Evolutionary conservation across 2,888 invertebrate genomes (phyloP).

Genomic region (Clostera curtula): DNA sequence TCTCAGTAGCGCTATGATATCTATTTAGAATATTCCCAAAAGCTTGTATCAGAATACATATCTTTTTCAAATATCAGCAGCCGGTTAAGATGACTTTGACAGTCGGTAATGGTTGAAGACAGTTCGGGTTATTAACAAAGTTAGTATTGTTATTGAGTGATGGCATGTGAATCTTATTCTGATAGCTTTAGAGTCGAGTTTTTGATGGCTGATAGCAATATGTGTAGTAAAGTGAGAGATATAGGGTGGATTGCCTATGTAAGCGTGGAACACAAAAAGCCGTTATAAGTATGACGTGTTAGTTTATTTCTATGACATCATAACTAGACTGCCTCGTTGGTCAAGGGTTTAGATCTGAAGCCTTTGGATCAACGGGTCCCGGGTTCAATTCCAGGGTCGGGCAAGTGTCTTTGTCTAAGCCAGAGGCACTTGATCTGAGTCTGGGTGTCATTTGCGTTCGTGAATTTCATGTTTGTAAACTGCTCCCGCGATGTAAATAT

Average conservation of each 20-base stretch:
- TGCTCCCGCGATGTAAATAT: no score
- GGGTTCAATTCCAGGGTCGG: no score
- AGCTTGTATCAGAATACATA: conserved; percentile 20
- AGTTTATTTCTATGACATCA: background rate
- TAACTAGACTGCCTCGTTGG: background rate
- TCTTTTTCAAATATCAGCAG: conserved; percentile 30
- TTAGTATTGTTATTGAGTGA: conserved; percentile 9
- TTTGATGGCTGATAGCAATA: background rate
- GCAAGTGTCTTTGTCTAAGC: no score
- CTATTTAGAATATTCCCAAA: conserved; percentile 15
- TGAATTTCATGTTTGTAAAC: no score
- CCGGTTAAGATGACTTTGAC: conserved; percentile 37
- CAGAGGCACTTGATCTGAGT: no score
- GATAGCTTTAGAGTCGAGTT: conserved; percentile 11
- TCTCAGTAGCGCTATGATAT: background rate
- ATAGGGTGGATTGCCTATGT: conserved; percentile 9
- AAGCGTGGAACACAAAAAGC: conserved; percentile 2
- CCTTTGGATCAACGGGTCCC: no score
- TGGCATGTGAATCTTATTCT: conserved; percentile 7
- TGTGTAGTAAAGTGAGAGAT: conserved; percentile 12
- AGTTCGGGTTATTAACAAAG: conserved; percentile 36
- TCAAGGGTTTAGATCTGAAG: no score
- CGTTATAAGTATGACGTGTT: background rate
- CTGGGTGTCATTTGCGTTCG: no score
- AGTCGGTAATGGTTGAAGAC: conserved; percentile 40